Base-by-base conservation (phyloP, 2,797 vertebrate species). In the Hybognathus amarus region DNA sequence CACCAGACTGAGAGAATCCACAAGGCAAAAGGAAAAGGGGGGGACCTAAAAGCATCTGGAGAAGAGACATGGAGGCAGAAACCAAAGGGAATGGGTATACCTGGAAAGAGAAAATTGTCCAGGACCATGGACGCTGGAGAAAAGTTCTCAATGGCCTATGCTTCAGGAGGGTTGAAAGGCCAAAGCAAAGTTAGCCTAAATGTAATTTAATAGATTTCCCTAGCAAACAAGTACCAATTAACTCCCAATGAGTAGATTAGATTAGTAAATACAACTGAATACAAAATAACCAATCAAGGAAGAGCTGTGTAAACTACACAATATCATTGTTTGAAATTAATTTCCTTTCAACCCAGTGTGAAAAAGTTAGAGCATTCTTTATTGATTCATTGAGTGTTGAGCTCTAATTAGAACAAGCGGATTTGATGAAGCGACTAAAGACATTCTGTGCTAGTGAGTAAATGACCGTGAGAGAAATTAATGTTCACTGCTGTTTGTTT, bases 331-430 rank as follows among this genome's bases (percentile, higher is more conserved):
- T 52, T 38, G 54, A 59, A 87, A 88, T 85, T 3, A 84, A 80
- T 84, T 68, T 69, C 73, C 73, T 77, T 71, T 36, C 27, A 83
- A 81, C 80, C 83, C 71, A 78, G 88, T 88, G 89, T 10, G 85
- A 45, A 69, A 52, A 75, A 68, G 80, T 73, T 84, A 86, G 82
- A 75, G 88, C 84, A 86, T 82, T 82, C 80, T 76, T 87, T 85
- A 88, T 91, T 92, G 92, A 94, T 91, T 93, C 83, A 89, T 85
- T 89, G 90, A 90, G 89, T 87, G 87, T 85, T 87, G 82, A 80
- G 84, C 77, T 42, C 73, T 87, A 87, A 88, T 87, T 90, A 86
- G 50, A 87, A 83, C 83, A 67, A 81, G 71, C 77, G 22, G 20
- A 76, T 83, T 80, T 86, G 85, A 88, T 89, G 90, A 90, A 92